Evolutionary conservation across 2,797 vertebrate species (phyloP).

Genomic region (Tamandua tetradactyla): DNA sequence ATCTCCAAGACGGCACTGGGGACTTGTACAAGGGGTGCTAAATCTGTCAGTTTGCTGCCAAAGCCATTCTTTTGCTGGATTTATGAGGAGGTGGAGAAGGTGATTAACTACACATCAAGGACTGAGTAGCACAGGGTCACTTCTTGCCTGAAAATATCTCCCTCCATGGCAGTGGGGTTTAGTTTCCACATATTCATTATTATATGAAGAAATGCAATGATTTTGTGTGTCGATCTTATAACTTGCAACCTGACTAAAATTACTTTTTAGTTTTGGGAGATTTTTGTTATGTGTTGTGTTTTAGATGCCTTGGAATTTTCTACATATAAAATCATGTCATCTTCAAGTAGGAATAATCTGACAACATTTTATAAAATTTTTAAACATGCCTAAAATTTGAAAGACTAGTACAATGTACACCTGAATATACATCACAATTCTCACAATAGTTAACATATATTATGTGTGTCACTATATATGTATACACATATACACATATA

Average conservation of each 20-base stretch:
- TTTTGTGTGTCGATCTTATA: background rate
- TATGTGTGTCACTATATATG: background rate
- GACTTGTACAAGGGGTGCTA: background rate
- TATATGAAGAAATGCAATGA: background rate
- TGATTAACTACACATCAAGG: background rate
- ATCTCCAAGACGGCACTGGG: background rate
- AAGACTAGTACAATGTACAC: background rate
- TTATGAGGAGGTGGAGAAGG: background rate
- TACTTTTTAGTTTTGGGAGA: background rate
- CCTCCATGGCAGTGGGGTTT: background rate
- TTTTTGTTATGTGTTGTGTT: background rate
- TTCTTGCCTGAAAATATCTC: background rate
- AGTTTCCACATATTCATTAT: background rate
- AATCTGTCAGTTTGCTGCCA: background rate
- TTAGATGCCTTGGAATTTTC: constrained; percentile 10
- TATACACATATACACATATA: background rate
- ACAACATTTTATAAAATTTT: background rate
- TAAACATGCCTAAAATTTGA: background rate
- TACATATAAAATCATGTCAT: background rate
- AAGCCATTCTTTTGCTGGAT: background rate
- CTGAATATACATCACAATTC: background rate
- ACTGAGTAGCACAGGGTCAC: background rate
- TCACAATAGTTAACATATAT: background rate
- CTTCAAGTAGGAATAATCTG: background rate
- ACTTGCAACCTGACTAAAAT: background rate